A percentile compares a stretch with the other conserved stretches of the same genome.
phyloP scores from a whole-genome alignment of 2,888 invertebrate genomes.

The Hydropsyche betteni region DNA sequence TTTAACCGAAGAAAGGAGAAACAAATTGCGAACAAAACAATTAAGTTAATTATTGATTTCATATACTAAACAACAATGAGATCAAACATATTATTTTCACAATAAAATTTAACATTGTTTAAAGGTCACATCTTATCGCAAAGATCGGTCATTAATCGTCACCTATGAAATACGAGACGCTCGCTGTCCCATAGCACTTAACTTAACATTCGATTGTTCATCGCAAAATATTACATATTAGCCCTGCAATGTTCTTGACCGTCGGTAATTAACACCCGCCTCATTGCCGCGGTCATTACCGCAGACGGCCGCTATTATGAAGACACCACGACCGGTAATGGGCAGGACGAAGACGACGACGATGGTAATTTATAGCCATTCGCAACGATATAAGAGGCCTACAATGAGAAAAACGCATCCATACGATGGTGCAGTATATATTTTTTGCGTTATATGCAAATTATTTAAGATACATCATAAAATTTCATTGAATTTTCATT shows the following conservation, averaged over 20 bases:
- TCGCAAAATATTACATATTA: constrained; percentile 46
- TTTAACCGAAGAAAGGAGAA: constrained; percentile 9
- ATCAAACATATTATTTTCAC: too few relatives aligned
- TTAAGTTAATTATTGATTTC: too few relatives aligned
- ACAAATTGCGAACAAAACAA: too few relatives aligned
- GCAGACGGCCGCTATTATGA: constrained; percentile 8
- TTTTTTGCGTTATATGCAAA: background rate
- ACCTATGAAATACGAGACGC: constrained; percentile 32
- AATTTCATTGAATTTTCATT: too few relatives aligned
- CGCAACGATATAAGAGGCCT: constrained; percentile 14
- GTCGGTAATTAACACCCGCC: constrained; percentile 46
- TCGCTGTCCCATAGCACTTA: constrained; percentile 14
- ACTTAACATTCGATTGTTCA: constrained; percentile 45
- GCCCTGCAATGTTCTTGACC: constrained; percentile 33
- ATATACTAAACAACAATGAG: too few relatives aligned
- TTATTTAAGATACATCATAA: background rate
- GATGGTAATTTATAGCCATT: constrained; percentile 9
- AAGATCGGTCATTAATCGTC: constrained; percentile 40
- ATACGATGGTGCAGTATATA: constrained; percentile 1
- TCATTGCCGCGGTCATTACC: constrained; percentile 28
- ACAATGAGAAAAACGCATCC: background rate
- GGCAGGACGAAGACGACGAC: background rate
- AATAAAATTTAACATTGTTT: too few relatives aligned
- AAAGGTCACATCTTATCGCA: background rate
- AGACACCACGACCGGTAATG: constrained; percentile 26